Conservation (phyloP, 2,797 vertebrate species). For the Cyprinodon diabolis region DNA sequence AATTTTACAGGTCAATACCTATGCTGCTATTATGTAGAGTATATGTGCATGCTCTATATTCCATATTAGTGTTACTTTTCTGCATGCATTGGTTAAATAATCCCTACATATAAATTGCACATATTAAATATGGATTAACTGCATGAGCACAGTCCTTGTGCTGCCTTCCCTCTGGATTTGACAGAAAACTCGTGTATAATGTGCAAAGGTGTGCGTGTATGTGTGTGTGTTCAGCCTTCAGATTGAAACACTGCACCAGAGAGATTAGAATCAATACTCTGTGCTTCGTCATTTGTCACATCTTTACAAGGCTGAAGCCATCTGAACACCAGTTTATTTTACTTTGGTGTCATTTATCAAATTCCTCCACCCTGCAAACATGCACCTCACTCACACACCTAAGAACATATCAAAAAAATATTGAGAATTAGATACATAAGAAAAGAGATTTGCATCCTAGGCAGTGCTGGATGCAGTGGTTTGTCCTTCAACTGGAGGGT, state of each 20-base stretch:
- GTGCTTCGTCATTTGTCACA: constrained; percentile 98
- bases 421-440: not conserved
- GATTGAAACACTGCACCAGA: constrained; percentile 93
- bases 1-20: constrained; percentile 36
- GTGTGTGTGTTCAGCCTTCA: constrained; percentile 77
- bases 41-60: not conserved
- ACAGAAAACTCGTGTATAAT: constrained; percentile 21
- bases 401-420: constrained; percentile 6
- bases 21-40: constrained; percentile 31
- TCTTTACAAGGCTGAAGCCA: constrained; percentile 96
- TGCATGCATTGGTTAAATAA: constrained; percentile 19
- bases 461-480: too few species aligned
- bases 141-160: constrained; percentile 33
- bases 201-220: constrained; percentile 36
- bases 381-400: constrained; percentile 17
- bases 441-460: not conserved
- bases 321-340: constrained; percentile 93
- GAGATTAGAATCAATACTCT: constrained; percentile 98
- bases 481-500: too few species aligned
- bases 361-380: constrained; percentile 77
- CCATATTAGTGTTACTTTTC: not conserved
- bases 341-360: constrained; percentile 95
- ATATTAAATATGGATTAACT: constrained; percentile 33
- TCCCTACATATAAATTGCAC: constrained; percentile 11
- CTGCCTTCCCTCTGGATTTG: constrained; percentile 20